Evolutionary conservation across 2,797 vertebrate genomes (phyloP).

Genomic region (Mus spretus): DNA sequence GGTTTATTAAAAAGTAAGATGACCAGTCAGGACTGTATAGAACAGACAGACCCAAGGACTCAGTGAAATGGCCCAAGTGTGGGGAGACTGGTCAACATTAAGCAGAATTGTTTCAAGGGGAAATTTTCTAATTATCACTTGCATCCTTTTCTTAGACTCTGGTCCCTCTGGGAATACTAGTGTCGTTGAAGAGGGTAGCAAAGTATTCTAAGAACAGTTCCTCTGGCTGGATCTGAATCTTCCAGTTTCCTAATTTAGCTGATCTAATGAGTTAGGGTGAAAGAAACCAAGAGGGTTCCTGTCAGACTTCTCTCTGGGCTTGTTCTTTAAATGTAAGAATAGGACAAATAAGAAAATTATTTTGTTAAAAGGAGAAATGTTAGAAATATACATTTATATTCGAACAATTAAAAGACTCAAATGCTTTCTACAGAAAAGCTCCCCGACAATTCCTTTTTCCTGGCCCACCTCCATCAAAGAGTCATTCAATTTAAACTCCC

Average conservation of each 20-base stretch:
- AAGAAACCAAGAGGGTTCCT: not conserved
- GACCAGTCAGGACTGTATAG: not conserved
- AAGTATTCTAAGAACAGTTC: not conserved
- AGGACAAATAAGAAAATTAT: not conserved
- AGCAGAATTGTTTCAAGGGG: not conserved
- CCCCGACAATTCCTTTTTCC: not conserved
- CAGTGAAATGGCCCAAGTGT: not conserved
- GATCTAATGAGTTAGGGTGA: not conserved
- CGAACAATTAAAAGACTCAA: not conserved
- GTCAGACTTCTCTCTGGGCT: not conserved
- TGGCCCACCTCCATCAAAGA: not conserved
- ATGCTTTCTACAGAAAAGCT: not conserved
- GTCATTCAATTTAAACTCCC: not conserved
- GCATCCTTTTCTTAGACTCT: not conserved
- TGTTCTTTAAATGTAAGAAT: constrained; percentile 2
- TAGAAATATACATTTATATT: constrained; percentile 32
- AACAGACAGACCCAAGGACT: not conserved
- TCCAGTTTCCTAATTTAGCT: not conserved
- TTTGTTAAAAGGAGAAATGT: constrained; percentile 17
- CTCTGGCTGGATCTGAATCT: not conserved
- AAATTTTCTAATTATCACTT: not conserved
- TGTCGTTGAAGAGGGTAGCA: not conserved
- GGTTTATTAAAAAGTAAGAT: not conserved
- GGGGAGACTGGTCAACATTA: not conserved
- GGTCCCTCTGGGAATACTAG: no score